These are phyloP conservation scores for Drosophila orosa DNA, from an alignment of 1,140 invertebrate species.

Conservation along the genomic window DNA sequence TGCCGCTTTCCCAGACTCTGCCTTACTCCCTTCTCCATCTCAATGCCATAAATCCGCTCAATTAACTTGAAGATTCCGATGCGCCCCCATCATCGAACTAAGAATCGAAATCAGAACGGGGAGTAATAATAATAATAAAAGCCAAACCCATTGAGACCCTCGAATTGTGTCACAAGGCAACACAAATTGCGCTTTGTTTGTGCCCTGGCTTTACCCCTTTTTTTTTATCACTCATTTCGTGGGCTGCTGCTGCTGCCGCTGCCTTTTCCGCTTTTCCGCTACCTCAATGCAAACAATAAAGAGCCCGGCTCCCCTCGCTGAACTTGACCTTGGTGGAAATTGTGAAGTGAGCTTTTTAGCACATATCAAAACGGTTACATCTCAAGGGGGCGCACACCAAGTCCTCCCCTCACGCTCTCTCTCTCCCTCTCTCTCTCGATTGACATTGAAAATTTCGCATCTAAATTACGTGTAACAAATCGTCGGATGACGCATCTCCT, in stretches of 20 bases:
- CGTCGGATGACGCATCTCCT: conserved; percentile 71
- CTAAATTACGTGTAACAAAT: conserved; percentile 75
- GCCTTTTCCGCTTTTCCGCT: conserved; percentile 38
- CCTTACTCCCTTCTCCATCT: neutral
- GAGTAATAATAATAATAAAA: conserved; percentile 21
- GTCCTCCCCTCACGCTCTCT: neutral
- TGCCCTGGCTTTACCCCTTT: conserved; percentile 48
- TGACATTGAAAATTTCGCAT: conserved; percentile 80
- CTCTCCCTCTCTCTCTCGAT: neutral
- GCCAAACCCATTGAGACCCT: conserved; percentile 8
- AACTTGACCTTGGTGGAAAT: conserved; percentile 83
- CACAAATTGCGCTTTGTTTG: conserved; percentile 39
- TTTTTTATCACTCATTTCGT: conserved; percentile 52
- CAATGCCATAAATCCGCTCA: conserved; percentile 15
- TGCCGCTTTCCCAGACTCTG: neutral
- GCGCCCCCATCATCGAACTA: conserved; percentile 11
- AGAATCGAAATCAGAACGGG: neutral
- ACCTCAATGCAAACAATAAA: conserved; percentile 77
- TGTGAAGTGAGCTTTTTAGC: conserved; percentile 81
- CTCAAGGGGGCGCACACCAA: conserved; percentile 63
- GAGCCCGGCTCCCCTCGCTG: conserved; percentile 27
- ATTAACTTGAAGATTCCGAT: conserved; percentile 38
- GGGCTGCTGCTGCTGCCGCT: conserved; percentile 26
- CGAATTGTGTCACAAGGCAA: conserved; percentile 59
- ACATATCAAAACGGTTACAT: conserved; percentile 80